Percentiles rank a stretch among this genome's conserved stretches.
phyloP scores from a whole-genome alignment of 2,888 invertebrate genomes.

The Lepetodrilus schrolli region DNA sequence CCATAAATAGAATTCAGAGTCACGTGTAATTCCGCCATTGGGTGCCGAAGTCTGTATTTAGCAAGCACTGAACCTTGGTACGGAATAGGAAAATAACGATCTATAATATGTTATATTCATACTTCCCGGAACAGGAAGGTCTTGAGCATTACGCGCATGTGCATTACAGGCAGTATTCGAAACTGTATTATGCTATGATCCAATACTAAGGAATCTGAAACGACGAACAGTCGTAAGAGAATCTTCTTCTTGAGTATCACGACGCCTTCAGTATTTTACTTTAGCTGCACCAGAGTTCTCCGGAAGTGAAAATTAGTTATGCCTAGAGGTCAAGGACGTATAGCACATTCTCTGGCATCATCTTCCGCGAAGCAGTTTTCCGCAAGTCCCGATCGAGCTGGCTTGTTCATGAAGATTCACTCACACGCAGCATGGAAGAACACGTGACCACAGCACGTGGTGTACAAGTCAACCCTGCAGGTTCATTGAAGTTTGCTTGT shows the following conservation, averaged over 20 bases:
- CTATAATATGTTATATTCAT: neutral
- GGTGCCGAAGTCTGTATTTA: no score
- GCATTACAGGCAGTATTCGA: constrained; percentile 9
- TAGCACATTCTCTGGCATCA: no score
- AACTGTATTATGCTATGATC: neutral
- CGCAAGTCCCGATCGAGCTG: no score
- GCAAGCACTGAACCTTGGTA: neutral
- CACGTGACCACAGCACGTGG: constrained; percentile 6
- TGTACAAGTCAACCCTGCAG: neutral
- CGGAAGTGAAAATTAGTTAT: neutral
- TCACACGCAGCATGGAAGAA: no score
- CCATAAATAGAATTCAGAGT: neutral
- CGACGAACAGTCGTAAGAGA: neutral
- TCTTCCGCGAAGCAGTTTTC: no score
- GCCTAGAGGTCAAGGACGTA: neutral
- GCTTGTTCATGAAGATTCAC: no score
- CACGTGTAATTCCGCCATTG: neutral
- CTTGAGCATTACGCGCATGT: neutral
- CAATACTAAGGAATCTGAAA: neutral
- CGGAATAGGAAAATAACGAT: neutral
- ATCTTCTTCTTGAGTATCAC: neutral
- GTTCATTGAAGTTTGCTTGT: constrained; percentile 77
- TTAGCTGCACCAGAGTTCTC: neutral
- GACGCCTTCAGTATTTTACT: neutral
- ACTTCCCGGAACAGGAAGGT: neutral